These are phyloP conservation scores for Meliscaeva auricollis DNA, from an alignment of 2,888 invertebrate species.

Conservation along the genomic window DNA sequence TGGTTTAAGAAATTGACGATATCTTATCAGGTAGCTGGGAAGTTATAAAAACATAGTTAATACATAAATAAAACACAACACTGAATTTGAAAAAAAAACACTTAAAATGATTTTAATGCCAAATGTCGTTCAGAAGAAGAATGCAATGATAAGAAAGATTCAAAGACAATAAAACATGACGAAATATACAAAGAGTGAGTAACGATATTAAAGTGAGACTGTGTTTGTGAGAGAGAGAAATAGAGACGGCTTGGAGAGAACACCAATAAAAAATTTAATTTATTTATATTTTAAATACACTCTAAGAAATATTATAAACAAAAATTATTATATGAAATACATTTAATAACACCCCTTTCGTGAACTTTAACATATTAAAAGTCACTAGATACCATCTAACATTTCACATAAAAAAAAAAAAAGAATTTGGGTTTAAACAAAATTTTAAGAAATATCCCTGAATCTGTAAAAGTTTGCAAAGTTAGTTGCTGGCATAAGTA, in stretches of 20 bases:
- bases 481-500: too few species aligned
- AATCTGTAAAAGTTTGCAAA: too few species aligned
- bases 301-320: background rate
- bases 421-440: too few species aligned
- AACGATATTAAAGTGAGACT: constrained; percentile 60
- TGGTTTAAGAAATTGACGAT: too few species aligned
- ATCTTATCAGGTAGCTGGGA: background rate
- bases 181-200: constrained; percentile 49
- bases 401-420: too few species aligned
- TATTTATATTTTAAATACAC: constrained; percentile 18
- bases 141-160: constrained; percentile 54
- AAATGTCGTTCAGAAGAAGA: constrained; percentile 15
- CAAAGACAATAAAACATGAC: constrained; percentile 27
- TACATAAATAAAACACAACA: constrained; percentile 15
- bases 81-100: constrained; percentile 36
- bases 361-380: background rate
- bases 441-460: too few species aligned
- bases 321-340: background rate
- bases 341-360: background rate
- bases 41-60: background rate
- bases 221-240: constrained; percentile 67
- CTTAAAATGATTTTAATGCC: constrained; percentile 3
- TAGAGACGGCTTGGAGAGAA: constrained; percentile 71
- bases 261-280: constrained; percentile 39
- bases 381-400: too few species aligned